Percentiles rank a stretch among this genome's conserved stretches.
Evolutionary conservation across 2,113 vertebrate genomes (phyloP).

Genomic region (Sorex araneus): DNA sequence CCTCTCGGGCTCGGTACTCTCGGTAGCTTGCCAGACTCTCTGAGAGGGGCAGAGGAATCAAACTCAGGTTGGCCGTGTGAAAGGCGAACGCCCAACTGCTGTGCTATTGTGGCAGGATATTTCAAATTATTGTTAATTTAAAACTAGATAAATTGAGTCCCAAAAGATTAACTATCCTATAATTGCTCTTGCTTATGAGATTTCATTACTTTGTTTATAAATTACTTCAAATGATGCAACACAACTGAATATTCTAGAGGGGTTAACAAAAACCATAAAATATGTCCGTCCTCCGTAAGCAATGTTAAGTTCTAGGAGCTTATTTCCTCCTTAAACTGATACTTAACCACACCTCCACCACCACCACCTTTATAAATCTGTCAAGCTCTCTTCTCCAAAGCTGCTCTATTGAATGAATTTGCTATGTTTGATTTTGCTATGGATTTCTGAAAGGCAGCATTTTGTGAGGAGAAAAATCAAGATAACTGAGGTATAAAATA

Average conservation of each 20-base stretch:
- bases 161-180: conserved; percentile 27
- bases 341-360: no score
- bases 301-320: background rate
- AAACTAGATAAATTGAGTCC: conserved; percentile 42
- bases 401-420: no score
- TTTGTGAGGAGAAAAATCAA: background rate
- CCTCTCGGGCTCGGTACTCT: no score
- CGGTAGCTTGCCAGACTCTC: no score
- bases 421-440: background rate
- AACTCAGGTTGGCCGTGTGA: no score
- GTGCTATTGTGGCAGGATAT: background rate
- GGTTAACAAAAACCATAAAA: background rate
- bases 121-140: background rate
- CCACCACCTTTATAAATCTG: no score
- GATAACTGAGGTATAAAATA: background rate
- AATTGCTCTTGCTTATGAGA: conserved; percentile 5
- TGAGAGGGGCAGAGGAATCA: no score
- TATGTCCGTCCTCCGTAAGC: background rate
- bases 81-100: no score
- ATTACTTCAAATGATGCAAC: background rate
- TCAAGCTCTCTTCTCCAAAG: no score
- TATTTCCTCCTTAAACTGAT: no score
- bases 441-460: background rate
- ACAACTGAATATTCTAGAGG: background rate
- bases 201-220: background rate